These are phyloP conservation scores for Panurus biarmicus DNA, from an alignment of 2,113 vertebrate species.

Conservation along the genomic window DNA sequence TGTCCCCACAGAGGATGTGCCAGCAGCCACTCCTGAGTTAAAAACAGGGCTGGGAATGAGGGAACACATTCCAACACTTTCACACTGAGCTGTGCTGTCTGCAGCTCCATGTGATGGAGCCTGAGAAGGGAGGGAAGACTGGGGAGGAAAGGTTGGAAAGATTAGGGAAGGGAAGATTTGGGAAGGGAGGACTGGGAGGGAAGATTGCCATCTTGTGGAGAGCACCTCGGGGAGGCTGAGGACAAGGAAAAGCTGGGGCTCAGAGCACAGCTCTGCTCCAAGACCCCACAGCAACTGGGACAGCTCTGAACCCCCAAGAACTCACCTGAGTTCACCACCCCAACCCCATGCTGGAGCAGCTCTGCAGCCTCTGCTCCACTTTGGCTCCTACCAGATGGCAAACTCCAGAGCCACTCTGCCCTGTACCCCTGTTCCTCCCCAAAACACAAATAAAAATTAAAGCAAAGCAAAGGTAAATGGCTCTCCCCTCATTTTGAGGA, in stretches of 20 bases:
- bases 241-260: not conserved
- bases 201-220: conserved; percentile 33
- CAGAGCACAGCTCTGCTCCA: not conserved
- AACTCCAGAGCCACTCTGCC: no score
- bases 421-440: no score
- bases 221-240: not conserved
- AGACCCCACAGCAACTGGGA: not conserved
- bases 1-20: fast-evolving
- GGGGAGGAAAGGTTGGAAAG: not conserved
- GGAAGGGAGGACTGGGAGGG: not conserved
- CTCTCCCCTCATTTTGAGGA: not conserved
- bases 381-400: not conserved
- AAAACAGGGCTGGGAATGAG: not conserved
- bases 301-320: not conserved
- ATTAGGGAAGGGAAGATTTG: no score
- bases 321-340: no score
- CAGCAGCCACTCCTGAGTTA: not conserved
- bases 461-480: not conserved
- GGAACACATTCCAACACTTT: fast-evolving
- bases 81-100: not conserved
- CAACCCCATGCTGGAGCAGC: fast-evolving
- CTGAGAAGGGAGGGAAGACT: not conserved
- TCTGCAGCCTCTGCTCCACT: not conserved
- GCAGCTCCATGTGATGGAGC: not conserved
- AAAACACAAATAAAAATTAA: not conserved